Evolutionary conservation across 2,113 vertebrate species (phyloP).

Genomic region (Cebus imitator): DNA sequence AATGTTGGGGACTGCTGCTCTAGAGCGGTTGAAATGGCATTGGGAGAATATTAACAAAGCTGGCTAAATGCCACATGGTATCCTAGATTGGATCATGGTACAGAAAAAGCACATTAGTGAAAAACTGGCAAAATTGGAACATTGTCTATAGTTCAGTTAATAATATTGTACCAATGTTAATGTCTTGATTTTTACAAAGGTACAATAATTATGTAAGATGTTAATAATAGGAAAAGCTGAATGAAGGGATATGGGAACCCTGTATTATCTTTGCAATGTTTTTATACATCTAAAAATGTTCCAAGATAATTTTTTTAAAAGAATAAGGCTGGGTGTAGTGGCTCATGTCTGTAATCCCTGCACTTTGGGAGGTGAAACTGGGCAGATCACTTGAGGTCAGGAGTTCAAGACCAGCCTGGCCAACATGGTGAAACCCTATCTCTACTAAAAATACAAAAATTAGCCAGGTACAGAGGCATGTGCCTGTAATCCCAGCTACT

Average conservation of each 20-base stretch:
- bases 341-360: too few species aligned
- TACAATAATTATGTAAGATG: neutral
- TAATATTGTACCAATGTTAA: neutral
- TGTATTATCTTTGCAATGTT: neutral
- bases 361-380: too few species aligned
- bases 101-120: neutral
- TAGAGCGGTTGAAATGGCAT: neutral
- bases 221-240: slow-evolving; percentile 13
- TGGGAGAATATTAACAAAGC: neutral
- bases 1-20: neutral
- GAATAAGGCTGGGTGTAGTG: neutral
- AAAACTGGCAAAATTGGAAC: slow-evolving; percentile 7
- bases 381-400: too few species aligned
- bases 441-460: too few species aligned
- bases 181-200: slow-evolving; percentile 28
- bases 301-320: neutral
- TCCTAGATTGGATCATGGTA: neutral
- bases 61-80: neutral
- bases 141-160: neutral
- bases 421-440: too few species aligned
- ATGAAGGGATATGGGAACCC: neutral
- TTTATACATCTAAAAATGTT: neutral
- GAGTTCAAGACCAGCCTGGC: too few species aligned
- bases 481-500: too few species aligned
- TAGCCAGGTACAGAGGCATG: too few species aligned